Conservation (phyloP, 2,888 invertebrate species). For the Cephus sareptanus region DNA sequence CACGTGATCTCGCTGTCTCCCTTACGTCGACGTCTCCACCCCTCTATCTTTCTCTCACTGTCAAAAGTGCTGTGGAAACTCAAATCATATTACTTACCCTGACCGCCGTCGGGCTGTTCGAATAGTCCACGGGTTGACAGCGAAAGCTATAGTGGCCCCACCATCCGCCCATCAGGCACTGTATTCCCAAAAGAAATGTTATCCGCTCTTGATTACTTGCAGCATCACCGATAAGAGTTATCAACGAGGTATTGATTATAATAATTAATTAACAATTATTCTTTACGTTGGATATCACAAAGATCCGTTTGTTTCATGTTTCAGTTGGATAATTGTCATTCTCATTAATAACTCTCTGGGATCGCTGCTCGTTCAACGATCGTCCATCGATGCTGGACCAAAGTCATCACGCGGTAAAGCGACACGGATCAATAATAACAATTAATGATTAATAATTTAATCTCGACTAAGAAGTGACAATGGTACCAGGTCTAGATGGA, state of each 20-base stretch:
- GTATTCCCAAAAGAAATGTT: slow-evolving; percentile 59
- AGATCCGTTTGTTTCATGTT: not conserved
- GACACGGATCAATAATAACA: not conserved
- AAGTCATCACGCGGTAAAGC: not conserved
- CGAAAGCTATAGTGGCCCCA: slow-evolving; percentile 88
- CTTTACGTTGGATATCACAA: not conserved
- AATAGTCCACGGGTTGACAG: slow-evolving; percentile 93
- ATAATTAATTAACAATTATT: not conserved
- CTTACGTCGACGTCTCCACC: not conserved
- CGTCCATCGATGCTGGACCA: not conserved
- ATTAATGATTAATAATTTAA: not conserved
- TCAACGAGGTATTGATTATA: not conserved
- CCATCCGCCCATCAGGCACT: slow-evolving; percentile 92
- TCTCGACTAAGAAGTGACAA: not conserved
- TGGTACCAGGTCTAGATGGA: not conserved
- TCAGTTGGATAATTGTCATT: not conserved
- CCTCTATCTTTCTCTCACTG: not conserved
- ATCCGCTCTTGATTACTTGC: slow-evolving; percentile 35
- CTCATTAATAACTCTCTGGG: not conserved
- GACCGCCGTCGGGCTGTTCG: slow-evolving; percentile 80
- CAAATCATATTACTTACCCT: slow-evolving; percentile 77
- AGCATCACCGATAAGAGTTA: not conserved
- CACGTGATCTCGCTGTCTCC: slow-evolving; percentile 2
- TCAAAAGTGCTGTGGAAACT: slow-evolving; percentile 40
- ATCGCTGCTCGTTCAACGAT: not conserved